Evolutionary conservation across 2,888 invertebrate species (phyloP), one percentile per base, ranked within the genome.

Genomic region (Himalopsyche japonica): DNA sequence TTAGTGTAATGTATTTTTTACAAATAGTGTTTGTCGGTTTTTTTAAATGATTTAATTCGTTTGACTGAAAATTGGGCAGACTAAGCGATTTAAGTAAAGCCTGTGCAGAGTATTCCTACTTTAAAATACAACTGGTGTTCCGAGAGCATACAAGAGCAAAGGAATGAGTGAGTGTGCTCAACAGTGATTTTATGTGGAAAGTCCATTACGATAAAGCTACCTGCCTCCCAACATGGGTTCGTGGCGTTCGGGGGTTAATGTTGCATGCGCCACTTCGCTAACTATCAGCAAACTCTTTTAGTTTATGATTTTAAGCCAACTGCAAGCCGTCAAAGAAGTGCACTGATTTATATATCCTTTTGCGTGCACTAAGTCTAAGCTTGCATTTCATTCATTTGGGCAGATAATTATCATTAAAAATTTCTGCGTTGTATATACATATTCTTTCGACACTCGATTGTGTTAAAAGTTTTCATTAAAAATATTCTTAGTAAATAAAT

Each of bases 121-220:
- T 27, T 27, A 70, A 27, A 70, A 70, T 15, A 27, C 70, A 12
- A 27, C 27, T 70, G 27, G 27, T 70, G 15, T 70, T 70, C 30
- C 30, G 27, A 70, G 70, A 70, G 70, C 27, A 70, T 27, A 70
- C 70, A 48, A 48, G 20, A 76, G 70, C 27, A 30, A 70, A 27
- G 70, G 70, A 70, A 30, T 70, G 70, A 70, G 82, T 70, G 82
- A 82, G 76, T 49, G 70, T 70, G 70, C 70, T 81, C 76, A 34
- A 30, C 84, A 80, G 70, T 70, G 80, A 64, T 80, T 85, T 82
- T 82, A 85, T 83, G 57, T 57, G 47, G 64, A 77, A 80, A 80
- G 78, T 85, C 85, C 81, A 85, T 85, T 81, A 85, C 82, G 80
- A 79, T 85, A 83, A 85, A 85, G 80, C 80, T 49, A 20, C 57